Conservation (phyloP, 1,140 invertebrate species). For the Hycleus cichorii region DNA sequence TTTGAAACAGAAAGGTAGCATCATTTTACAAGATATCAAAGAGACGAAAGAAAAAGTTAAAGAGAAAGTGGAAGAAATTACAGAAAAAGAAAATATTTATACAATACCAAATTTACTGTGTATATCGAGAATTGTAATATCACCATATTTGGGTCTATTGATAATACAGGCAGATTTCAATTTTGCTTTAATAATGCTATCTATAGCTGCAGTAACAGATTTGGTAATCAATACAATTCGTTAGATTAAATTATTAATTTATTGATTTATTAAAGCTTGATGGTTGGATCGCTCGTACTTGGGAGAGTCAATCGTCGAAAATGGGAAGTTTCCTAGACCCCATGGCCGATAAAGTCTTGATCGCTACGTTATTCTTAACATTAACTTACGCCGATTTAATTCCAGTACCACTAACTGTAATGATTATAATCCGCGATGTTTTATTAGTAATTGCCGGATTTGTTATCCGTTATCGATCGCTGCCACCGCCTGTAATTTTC, state of each 20-base stretch:
- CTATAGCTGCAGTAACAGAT: slow-evolving; percentile 76
- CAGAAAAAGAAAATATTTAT: slow-evolving; percentile 81
- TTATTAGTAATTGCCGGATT: slow-evolving; percentile 75
- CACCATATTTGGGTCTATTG: slow-evolving; percentile 76
- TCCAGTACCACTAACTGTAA: slow-evolving; percentile 72
- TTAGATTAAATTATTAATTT: slow-evolving; percentile 22
- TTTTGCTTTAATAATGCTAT: slow-evolving; percentile 64
- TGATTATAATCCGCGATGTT: slow-evolving; percentile 80
- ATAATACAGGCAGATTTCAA: slow-evolving; percentile 70
- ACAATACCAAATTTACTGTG: slow-evolving; percentile 91
- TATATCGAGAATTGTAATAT: slow-evolving; percentile 69
- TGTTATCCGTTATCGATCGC: slow-evolving; percentile 81
- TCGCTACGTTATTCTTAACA: slow-evolving; percentile 81
- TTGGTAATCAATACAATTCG: slow-evolving; percentile 50
- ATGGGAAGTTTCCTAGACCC: slow-evolving; percentile 95
- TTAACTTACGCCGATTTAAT: slow-evolving; percentile 79
- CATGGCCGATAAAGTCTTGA: slow-evolving; percentile 92
- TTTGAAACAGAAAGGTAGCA: slow-evolving; percentile 50
- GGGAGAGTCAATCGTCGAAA: slow-evolving; percentile 82
- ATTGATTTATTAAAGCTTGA: slow-evolving; percentile 64
- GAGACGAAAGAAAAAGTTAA: slow-evolving; percentile 53
- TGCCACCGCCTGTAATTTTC: slow-evolving; percentile 72
- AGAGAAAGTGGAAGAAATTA: slow-evolving; percentile 58
- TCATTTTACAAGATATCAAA: slow-evolving; percentile 57
- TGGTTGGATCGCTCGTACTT: slow-evolving; percentile 92